Conservation (phyloP, 2,113 vertebrate species). For the Sylvicapra grimmia region DNA sequence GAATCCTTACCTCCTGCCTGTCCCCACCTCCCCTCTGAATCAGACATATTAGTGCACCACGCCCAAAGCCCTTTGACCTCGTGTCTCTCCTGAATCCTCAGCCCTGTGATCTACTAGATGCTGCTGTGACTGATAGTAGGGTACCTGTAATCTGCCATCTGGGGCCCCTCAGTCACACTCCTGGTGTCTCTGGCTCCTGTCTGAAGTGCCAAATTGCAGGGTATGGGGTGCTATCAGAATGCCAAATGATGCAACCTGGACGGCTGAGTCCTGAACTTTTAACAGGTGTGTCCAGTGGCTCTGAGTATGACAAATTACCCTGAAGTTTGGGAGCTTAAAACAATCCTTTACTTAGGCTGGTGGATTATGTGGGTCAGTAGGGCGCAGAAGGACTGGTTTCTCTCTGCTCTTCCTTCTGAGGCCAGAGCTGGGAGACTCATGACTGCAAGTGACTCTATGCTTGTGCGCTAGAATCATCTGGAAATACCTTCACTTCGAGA, state of each 20-base stretch:
- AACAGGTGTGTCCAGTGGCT: background rate
- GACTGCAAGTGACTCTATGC: accelerated
- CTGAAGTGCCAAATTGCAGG: background rate
- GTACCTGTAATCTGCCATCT: background rate
- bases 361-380: background rate
- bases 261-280: background rate
- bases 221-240: background rate
- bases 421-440: background rate
- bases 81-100: background rate
- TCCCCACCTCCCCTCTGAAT: too few species aligned
- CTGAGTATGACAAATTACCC: background rate
- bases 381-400: background rate
- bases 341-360: background rate
- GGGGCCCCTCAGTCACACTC: background rate
- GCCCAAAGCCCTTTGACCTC: background rate
- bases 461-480: background rate
- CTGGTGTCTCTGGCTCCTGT: background rate
- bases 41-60: accelerated
- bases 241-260: background rate
- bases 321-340: background rate
- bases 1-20: too few species aligned
- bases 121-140: background rate
- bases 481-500: accelerated
- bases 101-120: accelerated
- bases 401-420: background rate